Evolutionary conservation across 2,113 vertebrate genomes (phyloP), one percentile per base, ranked within the genome.

Genomic region (Albula goreensis): DNA sequence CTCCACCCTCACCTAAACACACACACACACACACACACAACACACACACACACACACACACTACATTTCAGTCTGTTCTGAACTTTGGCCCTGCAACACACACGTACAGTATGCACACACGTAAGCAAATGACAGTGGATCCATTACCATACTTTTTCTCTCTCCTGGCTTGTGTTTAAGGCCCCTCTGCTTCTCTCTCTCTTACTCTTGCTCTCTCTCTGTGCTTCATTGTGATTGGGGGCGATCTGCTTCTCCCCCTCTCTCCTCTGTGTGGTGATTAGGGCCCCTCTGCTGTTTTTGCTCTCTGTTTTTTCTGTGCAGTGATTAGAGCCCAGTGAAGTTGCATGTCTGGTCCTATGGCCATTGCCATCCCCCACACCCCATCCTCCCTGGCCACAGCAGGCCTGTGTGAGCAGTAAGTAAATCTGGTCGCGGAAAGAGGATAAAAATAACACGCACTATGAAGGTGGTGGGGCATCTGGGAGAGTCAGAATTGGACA

Each of bases 401-500:
- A 85, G 52, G 19, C 41, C 13, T 8, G 48, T 41, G 57, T n/a
- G 22, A 66, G 78, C 86, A 82, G 87, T 90, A 92, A 91, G 93
- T 90, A 92, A 88, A 91, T 85, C 85, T 52, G 60, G 88, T 85
- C 89, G 88, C 87, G 84, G 86, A 15, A 19, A 85, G 87, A 83
- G 86, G 90, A 92, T 90, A 90, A 92, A 89, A 92, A 93, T 92
- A 89, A 88, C 82, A 50, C 60, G 41, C 89, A 53, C 85, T 52
- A 51, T 86, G 87, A 85, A 90, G 92, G 92, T 86, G 88, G 92
- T 87, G 89, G 90, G 91, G 91, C 92, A 89, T 89, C 81, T 93
- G 94, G 92, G 94, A 94, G 89, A 87, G 88, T 90, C 90, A 78
- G 91, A 95, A 96, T 95, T 90, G 93, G 91, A 96, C 95, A 96